Base-by-base conservation (phyloP, 2,888 invertebrate genomes). In the Parascotia fuliginaria region DNA sequence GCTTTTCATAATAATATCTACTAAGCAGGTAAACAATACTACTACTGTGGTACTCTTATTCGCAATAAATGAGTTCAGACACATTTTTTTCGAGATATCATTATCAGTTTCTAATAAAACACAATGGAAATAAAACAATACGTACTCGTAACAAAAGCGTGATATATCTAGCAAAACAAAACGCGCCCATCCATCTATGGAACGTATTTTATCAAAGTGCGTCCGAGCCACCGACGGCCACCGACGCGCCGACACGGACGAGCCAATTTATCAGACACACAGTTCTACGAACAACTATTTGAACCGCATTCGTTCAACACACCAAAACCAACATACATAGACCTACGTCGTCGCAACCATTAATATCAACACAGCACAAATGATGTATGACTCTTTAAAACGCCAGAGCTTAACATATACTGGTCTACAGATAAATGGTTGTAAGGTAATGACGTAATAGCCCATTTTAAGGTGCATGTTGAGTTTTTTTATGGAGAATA, bases 251-350 rank as follows among this genome's bases (percentile, higher is more conserved):
- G n/a, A n/a, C n/a, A 63, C 73, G 73, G 73, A 75, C 72, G 71
- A 61, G 51, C 60, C 77, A 77, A 83, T 83, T 81, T 81, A 77
- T 80, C 78, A 77, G 59, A 60, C 60, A 60, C 64, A 71, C 73
- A 68, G 60, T 67, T 70, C 69, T 77, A 79, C 76, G 68, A 60
- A 71, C 77, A 80, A 80, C 69, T 72, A 71, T 77, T 77, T 75
- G 70, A 73, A 60, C 47, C 68, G 56, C 72, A 73, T 75, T 77
- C 70, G 72, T 76, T 73, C 72, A 61, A 54, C 37, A 46, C 27
- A 65, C 55, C 57, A 57, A 27, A 9, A 54, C 63, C 62, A 63
- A 37, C 31, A 4, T 58, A 44, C 41, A 24, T 33, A 34, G 65
- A 60, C 29, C 61, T 45, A 48, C 55, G 40, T 55, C 52, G 44